Evolutionary conservation across 2,797 vertebrate genomes (phyloP), one percentile per base, ranked within the genome.

Genomic region (Macropodus opercularis): DNA sequence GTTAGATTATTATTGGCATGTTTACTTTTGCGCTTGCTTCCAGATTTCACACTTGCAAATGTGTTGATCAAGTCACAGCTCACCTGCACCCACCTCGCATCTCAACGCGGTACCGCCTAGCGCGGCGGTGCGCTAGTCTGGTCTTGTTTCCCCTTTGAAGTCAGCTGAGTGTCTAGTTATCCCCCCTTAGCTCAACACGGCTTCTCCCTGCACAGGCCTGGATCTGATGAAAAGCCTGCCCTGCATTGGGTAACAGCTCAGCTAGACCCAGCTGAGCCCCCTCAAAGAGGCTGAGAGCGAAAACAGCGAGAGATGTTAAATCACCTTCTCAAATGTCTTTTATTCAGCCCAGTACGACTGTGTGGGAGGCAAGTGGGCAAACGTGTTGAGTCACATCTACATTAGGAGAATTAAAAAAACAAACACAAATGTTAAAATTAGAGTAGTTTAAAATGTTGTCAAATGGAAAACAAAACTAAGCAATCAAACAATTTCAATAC

Each of bases 141-240:
- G 38, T 62, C 58, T 48, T 18, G 38, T 64, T 65, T 53, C n/a
- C 22, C 7, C 67, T 85, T 85, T 87, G 83, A 84, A 80, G 76
- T 77, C 59, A 39, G 56, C 44, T 46, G 65, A 53, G 46, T 32
- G 26, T 41, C 48, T 76, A 55, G 40, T 69, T 72, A 66, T 69
- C 72, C 59, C 21, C 59, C 12, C 47, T 79, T 22, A 65, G 63
- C 53, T 63, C 47, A 76, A 82, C 71, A 69, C 47, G 52, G 53
- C 54, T 43, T 74, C 81, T 47, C 68, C 14, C 52, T 46, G 47
- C 51, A 62, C 74, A 69, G 52, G 51, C 41, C 31, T 39, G 53
- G 51, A 51, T 74, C 71, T 74, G 71, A 88, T 85, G 54, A 79
- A 86, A 87, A 82, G 64, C 65, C 60, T 65, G 5, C 47, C 11